Evolutionary conservation across 2,113 vertebrate genomes (phyloP), one percentile per base, ranked within the genome.

Genomic region (Spea bombifrons): DNA sequence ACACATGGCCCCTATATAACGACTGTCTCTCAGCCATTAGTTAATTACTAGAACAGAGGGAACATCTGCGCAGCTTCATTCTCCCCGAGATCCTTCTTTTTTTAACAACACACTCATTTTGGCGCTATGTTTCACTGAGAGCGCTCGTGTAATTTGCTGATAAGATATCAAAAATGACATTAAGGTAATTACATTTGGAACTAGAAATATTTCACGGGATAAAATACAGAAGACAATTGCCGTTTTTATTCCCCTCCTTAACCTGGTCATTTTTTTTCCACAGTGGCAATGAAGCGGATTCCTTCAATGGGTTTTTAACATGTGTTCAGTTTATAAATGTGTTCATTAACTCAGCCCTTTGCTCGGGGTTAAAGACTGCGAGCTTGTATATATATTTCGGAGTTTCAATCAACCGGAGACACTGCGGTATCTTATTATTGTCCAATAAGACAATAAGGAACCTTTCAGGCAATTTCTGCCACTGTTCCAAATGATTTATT

Each of bases 101-200:
- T 82, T 84, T 86, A 89, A 71, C 87, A 86, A 86, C 88, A 88
- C 89, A 88, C 82, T 91, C 87, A 91, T 88, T 88, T 86, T 89
- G 84, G 88, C 87, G 83, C 85, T 87, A 89, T 89, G 88, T 88
- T 86, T 86, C 90, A 88, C 88, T 76, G 84, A 85, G 82, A 87
- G 90, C 82, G 88, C 85, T 85, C 73, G 86, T 81, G 61, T 87
- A 85, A 93, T 93, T 93, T 93, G 88, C 89, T 92, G 90, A 91
- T 92, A 90, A 85, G 84, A 87, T 90, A 91, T 90, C 85, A 94
- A 92, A 93, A 93, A 92, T 89, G 92, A 85, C 92, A 92, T 93
- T 92, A 92, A 88, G 86, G 84, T 92, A 92, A 92, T 92, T 93
- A 89, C 84, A 83, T 87, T 88, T 86, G 84, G 83, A 85, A 86